Evolutionary conservation across 2,797 vertebrate genomes (phyloP).

Genomic region (Ficedula albicollis): DNA sequence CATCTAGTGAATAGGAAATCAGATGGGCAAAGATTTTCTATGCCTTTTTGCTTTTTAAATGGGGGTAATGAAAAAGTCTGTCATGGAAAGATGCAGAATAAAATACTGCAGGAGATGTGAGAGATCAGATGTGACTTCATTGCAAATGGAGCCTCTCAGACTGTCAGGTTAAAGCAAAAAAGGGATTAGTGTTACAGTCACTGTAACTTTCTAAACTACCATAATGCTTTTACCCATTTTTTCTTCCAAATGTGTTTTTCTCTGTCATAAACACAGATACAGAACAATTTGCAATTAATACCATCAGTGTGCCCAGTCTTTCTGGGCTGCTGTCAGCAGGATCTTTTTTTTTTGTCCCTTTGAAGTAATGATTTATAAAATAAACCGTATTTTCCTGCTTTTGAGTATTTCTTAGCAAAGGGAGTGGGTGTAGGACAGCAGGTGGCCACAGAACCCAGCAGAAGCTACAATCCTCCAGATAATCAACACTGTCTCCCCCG

Average conservation of each 20-base stretch:
- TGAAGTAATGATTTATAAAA: background rate
- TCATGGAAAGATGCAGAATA: background rate
- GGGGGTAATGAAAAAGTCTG: background rate
- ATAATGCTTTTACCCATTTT: background rate
- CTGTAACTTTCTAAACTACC: background rate
- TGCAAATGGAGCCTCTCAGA: background rate
- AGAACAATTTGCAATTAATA: background rate
- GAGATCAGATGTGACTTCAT: background rate
- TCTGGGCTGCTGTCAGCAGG: background rate
- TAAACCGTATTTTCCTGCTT: background rate
- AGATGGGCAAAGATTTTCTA: background rate
- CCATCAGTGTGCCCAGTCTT: background rate
- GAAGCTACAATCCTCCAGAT: constrained; percentile 25
- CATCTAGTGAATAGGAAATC: background rate
- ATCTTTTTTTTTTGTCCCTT: background rate
- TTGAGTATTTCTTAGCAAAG: constrained; percentile 22
- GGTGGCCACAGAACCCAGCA: constrained; percentile 29
- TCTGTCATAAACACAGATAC: background rate
- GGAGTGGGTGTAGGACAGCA: constrained; percentile 1
- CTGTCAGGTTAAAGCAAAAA: background rate
- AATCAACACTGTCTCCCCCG: background rate
- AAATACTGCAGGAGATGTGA: background rate
- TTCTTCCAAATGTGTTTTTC: background rate
- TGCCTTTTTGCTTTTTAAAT: background rate
- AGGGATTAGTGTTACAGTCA: background rate